Base-by-base conservation (phyloP, 2,888 invertebrate species). In the Scaptomyza reducta region DNA sequence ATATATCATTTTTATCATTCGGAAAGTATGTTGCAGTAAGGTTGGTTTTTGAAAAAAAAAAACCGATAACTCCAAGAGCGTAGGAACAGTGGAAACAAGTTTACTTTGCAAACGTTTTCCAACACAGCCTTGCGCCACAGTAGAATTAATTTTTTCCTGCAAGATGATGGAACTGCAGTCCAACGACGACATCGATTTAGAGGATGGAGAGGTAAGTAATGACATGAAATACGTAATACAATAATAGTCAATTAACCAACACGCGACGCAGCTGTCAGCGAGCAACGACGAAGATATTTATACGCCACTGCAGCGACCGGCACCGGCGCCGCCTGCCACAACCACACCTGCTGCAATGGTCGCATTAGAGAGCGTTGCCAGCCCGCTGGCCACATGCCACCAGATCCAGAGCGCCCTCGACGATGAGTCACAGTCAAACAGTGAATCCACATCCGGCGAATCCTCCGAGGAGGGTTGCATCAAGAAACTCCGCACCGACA, bases 151-250 rank as follows among this genome's bases (percentile, higher is more conserved):
- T 79, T 79, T 79, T 62, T 78, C 58, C 41, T 35, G 45, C 66
- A 70, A 76, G 60, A 81, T 81, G 75, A 79, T 88, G 85, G 89
- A 88, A 62, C 56, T 74, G 70, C 68, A 77, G 57, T 56, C 77
- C 18, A 89, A 94, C 81, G 93, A 93, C 77, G 93, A 74, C 67
- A 55, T 93, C 73, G 95, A 94, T 89, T 91, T 94, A 67, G 94
- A 95, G 89, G 95, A 95, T 69, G 95, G 95, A 84, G 95, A 95
- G 93, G 95, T 95, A 92, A 93, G 92, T 67, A 18, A 22, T 29
- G 14, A 11, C 5, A 14, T 10, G 5, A 44, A 22, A 49, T n/a
- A 7, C 6, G 10, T 5, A n/a, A 33, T 11, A 9, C 16, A 22
- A 6, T 31, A 11, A 0, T 40, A 14, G n/a, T 13, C 22, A 53